Evolutionary conservation across 2,888 invertebrate genomes (phyloP).

Genomic region (Lithophane semibrunnea): DNA sequence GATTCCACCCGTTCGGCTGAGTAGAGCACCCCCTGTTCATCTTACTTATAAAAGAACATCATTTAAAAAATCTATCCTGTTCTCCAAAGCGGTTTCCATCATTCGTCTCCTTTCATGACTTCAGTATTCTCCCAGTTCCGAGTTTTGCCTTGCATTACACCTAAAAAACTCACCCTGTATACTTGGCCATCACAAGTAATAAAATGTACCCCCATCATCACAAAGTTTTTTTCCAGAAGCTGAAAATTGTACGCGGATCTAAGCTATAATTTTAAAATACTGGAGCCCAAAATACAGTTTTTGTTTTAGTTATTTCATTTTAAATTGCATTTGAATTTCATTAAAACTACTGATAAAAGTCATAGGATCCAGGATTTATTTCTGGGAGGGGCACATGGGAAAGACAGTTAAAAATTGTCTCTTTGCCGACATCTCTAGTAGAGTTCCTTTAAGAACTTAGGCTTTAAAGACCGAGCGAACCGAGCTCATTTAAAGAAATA

Average conservation of each 20-base stretch:
- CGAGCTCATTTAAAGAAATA: no score
- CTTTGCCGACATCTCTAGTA: no score
- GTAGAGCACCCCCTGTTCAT: neutral
- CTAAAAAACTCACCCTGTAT: neutral
- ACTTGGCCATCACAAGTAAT: neutral
- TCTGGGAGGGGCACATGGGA: no score
- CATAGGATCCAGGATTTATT: no score
- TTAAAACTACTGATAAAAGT: neutral
- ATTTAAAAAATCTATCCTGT: neutral
- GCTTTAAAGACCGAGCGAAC: no score
- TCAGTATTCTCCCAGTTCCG: neutral
- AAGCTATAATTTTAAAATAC: neutral
- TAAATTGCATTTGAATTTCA: neutral
- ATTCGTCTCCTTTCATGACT: neutral
- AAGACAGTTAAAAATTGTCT: no score
- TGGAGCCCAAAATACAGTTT: no score
- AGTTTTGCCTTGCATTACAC: neutral
- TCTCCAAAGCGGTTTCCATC: neutral
- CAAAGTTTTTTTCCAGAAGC: no score
- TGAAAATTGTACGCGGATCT: neutral
- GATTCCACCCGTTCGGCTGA: neutral
- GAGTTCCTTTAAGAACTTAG: no score
- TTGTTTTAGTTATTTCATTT: neutral
- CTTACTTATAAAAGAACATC: neutral
- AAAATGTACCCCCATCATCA: neutral